Percentiles rank a stretch among this genome's conserved stretches.
Conservation (phyloP, 1,140 invertebrate species). For the Oryzaephilus surinamensis region DNA sequence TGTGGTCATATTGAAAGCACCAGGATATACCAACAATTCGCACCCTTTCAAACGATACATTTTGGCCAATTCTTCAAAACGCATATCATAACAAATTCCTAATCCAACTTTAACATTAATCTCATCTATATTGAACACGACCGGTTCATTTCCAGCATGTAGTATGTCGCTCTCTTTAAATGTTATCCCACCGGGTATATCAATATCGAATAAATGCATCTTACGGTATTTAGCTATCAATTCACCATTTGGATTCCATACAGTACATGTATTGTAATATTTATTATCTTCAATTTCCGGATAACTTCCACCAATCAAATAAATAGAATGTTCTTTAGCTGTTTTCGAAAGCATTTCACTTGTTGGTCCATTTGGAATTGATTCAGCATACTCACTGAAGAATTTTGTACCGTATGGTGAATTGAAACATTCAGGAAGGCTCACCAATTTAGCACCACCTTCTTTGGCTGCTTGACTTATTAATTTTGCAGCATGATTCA, state of each 20-base stretch:
- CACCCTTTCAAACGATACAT: slow-evolving; percentile 71
- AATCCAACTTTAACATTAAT: slow-evolving; percentile 86
- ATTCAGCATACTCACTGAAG: slow-evolving; percentile 79
- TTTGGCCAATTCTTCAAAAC: slow-evolving; percentile 82
- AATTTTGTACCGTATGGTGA: slow-evolving; percentile 86
- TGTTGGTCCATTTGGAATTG: slow-evolving; percentile 66
- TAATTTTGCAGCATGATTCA: slow-evolving; percentile 56
- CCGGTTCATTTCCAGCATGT: slow-evolving; percentile 62
- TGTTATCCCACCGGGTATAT: slow-evolving; percentile 84
- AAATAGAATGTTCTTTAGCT: slow-evolving; percentile 69
- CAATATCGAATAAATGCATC: slow-evolving; percentile 93
- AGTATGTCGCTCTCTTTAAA: slow-evolving; percentile 87
- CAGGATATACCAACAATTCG: slow-evolving; percentile 80
- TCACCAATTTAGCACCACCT: slow-evolving; percentile 65
- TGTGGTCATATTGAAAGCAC: slow-evolving; percentile 92
- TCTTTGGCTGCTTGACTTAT: slow-evolving; percentile 60
- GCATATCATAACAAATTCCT: slow-evolving; percentile 91
- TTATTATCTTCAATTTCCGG: slow-evolving; percentile 62
- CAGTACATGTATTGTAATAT: slow-evolving; percentile 84
- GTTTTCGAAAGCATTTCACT: slow-evolving; percentile 55
- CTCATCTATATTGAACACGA: slow-evolving; percentile 60
- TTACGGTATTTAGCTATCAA: slow-evolving; percentile 66
- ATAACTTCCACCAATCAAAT: slow-evolving; percentile 81
- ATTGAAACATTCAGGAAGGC: slow-evolving; percentile 89
- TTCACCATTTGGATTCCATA: slow-evolving; percentile 72